Base-by-base conservation (phyloP, 1,140 invertebrate genomes). In the Musca vetustissima region DNA sequence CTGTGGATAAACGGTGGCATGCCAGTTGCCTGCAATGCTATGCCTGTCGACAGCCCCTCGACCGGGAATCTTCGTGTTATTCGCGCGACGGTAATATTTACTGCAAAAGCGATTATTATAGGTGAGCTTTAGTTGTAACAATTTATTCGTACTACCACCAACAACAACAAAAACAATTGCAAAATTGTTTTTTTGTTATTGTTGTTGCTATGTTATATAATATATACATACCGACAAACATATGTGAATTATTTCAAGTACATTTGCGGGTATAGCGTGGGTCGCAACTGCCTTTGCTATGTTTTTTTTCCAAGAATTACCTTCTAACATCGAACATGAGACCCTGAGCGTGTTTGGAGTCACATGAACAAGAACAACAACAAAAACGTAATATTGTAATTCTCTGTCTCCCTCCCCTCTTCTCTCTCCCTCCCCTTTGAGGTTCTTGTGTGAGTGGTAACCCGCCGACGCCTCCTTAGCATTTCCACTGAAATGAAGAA, bases 61-160 rank as follows among this genome's bases (percentile, higher is more conserved):
- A 97, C 83, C 90, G 92, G 6, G 94, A 98, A 83, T 89, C 93
- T 75, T 94, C 95, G 65, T 98, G 96, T 84, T 98, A 96, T 83
- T 91, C 94, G 59, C 87, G 93, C 71, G 94, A 97, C 81, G 95
- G 95, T 71, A 93, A 93, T 79, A 98, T 98, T 75, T 98, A 95
- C 85, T 98, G 96, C 88, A 97, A 97, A 84, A 95, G 96, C 79
- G 96, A 98, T 83, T 98, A 98, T 85, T 95, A 96, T 87, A 93
- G 94, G 96, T 98, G 83, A 91, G 91, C 64, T 49, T 49, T 49
- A 65, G 7, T 49, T 65, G 64, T 49, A 65, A 65, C 22, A 22
- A 52, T 43, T 43, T 43, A 9, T 43, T 43, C 13, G 36, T 13
- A 9, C 13, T 43, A 43, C 17, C 15, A 61, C 32, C 36, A 61